Evolutionary conservation across 1,140 invertebrate genomes (phyloP).

Genomic region (Melipona quadrifasciata): DNA sequence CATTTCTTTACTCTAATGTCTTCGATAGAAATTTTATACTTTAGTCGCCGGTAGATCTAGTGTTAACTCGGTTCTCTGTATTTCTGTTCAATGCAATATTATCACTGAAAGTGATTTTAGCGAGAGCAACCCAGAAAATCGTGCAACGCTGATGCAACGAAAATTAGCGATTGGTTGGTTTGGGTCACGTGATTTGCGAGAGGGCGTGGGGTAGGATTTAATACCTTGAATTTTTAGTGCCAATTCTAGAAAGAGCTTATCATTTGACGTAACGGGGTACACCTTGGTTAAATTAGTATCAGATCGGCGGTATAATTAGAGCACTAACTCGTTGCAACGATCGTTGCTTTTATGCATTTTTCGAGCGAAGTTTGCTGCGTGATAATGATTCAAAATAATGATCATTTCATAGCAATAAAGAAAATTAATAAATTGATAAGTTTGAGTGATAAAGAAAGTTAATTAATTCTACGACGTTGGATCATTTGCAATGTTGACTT

Average conservation of each 20-base stretch:
- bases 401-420: background rate
- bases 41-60: too few relatives aligned
- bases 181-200: too few relatives aligned
- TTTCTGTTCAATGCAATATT: too few relatives aligned
- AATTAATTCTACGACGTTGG: background rate
- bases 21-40: too few relatives aligned
- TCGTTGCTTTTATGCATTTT: background rate
- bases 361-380: background rate
- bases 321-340: background rate
- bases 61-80: too few relatives aligned
- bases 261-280: background rate
- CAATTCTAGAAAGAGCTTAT: background rate
- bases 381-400: background rate
- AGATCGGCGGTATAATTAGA: background rate
- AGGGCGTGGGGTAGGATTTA: too few relatives aligned
- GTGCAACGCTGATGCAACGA: too few relatives aligned
- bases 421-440: background rate
- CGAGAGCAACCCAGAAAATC: too few relatives aligned
- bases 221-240: background rate
- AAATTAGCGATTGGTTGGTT: too few relatives aligned
- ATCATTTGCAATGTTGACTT: too few relatives aligned
- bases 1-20: too few relatives aligned
- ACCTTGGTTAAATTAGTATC: conserved; percentile 4
- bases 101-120: too few relatives aligned
- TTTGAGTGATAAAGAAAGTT: background rate